Percentiles rank a stretch among this genome's conserved stretches.
Conservation (phyloP, 1,140 invertebrate species). For the Drosophila yakuba region DNA sequence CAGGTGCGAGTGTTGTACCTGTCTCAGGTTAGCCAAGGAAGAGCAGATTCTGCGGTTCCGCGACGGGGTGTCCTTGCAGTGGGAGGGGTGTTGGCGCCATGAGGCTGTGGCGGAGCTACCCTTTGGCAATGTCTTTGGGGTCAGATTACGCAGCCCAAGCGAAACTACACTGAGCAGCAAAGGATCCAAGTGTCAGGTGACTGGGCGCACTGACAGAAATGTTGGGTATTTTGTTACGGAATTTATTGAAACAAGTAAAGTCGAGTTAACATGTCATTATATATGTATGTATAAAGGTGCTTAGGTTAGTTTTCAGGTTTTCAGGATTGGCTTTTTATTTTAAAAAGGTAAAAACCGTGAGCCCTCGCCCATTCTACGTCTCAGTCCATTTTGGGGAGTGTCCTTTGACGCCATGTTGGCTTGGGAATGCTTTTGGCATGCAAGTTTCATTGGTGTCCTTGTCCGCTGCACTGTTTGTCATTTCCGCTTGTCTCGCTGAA, state of each 20-base stretch:
- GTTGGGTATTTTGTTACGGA: neutral
- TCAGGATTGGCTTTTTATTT: no score
- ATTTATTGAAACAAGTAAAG: neutral
- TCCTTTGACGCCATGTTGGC: neutral
- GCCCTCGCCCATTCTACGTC: neutral
- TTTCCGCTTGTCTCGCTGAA: conserved; percentile 59
- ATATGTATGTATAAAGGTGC: no score
- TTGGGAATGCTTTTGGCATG: conserved; percentile 28
- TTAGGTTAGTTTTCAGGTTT: no score
- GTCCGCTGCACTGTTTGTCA: conserved; percentile 57
- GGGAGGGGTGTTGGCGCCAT: conserved; percentile 1
- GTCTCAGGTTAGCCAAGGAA: conserved; percentile 73
- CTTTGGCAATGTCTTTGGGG: conserved; percentile 42
- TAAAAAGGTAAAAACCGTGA: no score
- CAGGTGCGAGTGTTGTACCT: conserved; percentile 45
- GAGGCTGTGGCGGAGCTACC: conserved; percentile 3
- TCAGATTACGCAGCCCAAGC: conserved; percentile 35
- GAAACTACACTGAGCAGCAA: conserved; percentile 38
- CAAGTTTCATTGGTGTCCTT: conserved; percentile 19
- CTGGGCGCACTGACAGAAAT: neutral
- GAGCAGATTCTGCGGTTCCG: conserved; percentile 38
- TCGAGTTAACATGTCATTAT: neutral
- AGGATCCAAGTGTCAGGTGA: neutral
- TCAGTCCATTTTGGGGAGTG: neutral
- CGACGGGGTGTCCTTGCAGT: conserved; percentile 7